Conservation (phyloP, 2,797 vertebrate species). For the Xyrichtys novacula region DNA sequence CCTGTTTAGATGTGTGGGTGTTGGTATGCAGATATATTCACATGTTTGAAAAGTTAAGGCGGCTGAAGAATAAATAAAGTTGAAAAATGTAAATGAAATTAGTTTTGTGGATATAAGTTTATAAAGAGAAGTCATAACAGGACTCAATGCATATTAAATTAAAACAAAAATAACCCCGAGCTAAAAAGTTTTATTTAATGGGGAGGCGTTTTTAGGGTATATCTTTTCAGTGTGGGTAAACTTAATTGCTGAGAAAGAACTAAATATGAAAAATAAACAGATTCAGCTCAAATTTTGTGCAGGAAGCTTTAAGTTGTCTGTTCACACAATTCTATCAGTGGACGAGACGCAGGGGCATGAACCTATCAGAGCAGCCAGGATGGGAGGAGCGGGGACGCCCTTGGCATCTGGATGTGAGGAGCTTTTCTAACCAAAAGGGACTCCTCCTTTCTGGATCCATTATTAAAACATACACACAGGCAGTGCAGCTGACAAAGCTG, state of each 20-base stretch:
- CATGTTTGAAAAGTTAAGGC: not conserved
- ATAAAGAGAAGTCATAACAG: not conserved
- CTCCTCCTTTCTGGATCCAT: conserved; percentile 61
- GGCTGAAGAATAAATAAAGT: not conserved
- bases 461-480: conserved; percentile 40
- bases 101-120: not conserved
- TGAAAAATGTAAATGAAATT: not conserved
- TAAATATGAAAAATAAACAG: conserved; percentile 12
- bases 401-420: conserved; percentile 76
- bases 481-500: conserved; percentile 47
- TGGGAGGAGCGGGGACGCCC: conserved; percentile 58
- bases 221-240: conserved; percentile 1
- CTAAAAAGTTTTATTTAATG: not conserved
- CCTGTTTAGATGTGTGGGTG: not conserved
- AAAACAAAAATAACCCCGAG: not conserved
- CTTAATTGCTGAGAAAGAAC: conserved; percentile 15
- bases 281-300: conserved; percentile 33
- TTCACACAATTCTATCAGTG: conserved; percentile 66
- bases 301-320: conserved; percentile 64
- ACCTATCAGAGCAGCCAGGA: conserved; percentile 61
- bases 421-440: conserved; percentile 66
- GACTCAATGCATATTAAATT: conserved; percentile 2
- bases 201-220: not conserved
- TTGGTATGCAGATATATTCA: not conserved
- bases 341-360: conserved; percentile 58